These are phyloP conservation scores for Mactromeris polynyma DNA, from an alignment of 2,888 invertebrate species.

Conservation along the genomic window DNA sequence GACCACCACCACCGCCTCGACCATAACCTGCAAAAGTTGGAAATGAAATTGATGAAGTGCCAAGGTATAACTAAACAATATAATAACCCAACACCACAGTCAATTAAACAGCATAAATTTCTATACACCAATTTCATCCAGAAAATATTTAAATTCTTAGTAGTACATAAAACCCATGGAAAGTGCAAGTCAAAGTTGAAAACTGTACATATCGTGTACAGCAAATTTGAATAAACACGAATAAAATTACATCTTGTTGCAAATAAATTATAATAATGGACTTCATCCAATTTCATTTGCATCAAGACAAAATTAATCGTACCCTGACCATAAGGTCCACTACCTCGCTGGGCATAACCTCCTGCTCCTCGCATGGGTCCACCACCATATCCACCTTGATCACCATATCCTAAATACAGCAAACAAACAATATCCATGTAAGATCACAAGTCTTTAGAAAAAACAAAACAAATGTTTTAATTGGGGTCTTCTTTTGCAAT, in stretches of 20 bases:
- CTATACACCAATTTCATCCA: neutral
- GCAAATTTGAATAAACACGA: neutral
- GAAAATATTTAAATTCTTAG: neutral
- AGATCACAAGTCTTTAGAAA: no score
- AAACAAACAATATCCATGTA: neutral
- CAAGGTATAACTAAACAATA: neutral
- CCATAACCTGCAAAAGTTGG: constrained; percentile 52
- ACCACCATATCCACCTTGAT: constrained; percentile 74
- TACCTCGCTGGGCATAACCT: constrained; percentile 69
- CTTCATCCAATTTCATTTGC: neutral
- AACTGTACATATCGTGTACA: neutral
- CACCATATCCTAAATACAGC: constrained; percentile 68
- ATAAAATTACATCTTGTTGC: constrained; percentile 1
- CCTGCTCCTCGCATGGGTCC: constrained; percentile 77
- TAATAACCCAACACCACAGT: neutral
- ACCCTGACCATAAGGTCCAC: constrained; percentile 67
- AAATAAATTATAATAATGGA: neutral
- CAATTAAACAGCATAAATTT: neutral
- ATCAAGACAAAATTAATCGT: constrained; percentile 21
- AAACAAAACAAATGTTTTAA: no score
- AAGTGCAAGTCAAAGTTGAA: neutral
- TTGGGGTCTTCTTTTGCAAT: no score
- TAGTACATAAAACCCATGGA: no score
- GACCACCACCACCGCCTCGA: constrained; percentile 53
- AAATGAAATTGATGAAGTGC: neutral